phyloP scores from a whole-genome alignment of 2,888 invertebrate genomes.

The Pheosia gnoma region DNA sequence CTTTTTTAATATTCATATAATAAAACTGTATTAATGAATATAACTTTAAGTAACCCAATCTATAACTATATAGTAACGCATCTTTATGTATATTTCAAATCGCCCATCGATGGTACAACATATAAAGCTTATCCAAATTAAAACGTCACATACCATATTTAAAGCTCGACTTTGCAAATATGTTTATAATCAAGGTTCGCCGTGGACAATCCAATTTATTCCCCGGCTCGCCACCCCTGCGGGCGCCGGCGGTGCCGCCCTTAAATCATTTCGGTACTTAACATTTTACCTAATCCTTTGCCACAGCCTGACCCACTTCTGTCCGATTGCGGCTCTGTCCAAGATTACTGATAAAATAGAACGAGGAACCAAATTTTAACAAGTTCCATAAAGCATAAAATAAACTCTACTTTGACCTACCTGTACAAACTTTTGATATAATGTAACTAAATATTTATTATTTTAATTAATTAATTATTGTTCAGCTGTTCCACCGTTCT shows the following conservation, averaged over 20 bases:
- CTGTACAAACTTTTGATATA: too few species aligned
- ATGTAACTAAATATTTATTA: too few species aligned
- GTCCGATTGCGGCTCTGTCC: slow-evolving; percentile 54
- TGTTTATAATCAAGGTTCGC: slow-evolving; percentile 5
- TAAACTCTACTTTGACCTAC: neutral
- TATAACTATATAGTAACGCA: too few species aligned
- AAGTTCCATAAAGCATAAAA: slow-evolving; percentile 27
- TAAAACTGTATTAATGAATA: too few species aligned
- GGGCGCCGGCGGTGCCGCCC: slow-evolving; percentile 2
- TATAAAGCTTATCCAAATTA: neutral
- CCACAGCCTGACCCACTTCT: slow-evolving; percentile 50
- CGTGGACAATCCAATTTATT: slow-evolving; percentile 7
- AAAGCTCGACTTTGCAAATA: slow-evolving; percentile 1
- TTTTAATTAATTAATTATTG: too few species aligned
- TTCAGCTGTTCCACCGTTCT: too few species aligned
- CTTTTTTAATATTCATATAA: too few species aligned
- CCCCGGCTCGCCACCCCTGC: slow-evolving; percentile 4
- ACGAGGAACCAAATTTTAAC: slow-evolving; percentile 40
- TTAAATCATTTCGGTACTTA: slow-evolving; percentile 10
- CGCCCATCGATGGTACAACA: neutral
- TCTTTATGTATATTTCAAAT: neutral
- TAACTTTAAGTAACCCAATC: too few species aligned
- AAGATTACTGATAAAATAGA: slow-evolving; percentile 59
- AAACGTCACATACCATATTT: slow-evolving; percentile 1
- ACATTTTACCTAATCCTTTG: slow-evolving; percentile 58